Percentiles rank a stretch among this genome's conserved stretches.
Evolutionary conservation across 2,888 invertebrate species (phyloP).

Genomic region (Cephus nigrinus): DNA sequence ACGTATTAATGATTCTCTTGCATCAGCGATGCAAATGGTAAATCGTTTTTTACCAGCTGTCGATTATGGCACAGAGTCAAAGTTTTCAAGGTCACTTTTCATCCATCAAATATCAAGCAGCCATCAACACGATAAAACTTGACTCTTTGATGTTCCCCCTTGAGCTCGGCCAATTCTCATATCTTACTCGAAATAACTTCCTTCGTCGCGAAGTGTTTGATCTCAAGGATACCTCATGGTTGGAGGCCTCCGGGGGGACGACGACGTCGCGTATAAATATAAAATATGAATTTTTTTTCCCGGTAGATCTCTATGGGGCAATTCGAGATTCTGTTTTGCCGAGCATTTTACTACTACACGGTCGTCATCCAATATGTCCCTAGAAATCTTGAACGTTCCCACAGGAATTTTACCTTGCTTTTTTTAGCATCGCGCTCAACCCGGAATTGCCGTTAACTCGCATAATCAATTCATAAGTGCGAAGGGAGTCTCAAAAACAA

Average conservation of each 20-base stretch:
- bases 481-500: not conserved
- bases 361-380: not conserved
- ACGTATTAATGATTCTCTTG: not conserved
- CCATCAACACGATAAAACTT: slow-evolving; percentile 8
- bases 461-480: not conserved
- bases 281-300: not conserved
- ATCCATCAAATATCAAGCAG: slow-evolving; percentile 17
- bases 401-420: not conserved
- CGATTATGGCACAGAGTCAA: not conserved
- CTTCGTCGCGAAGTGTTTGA: slow-evolving; percentile 1
- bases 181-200: slow-evolving; percentile 19
- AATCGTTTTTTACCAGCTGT: not conserved
- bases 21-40: not conserved
- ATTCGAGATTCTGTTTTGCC: not conserved
- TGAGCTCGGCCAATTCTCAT: slow-evolving; percentile 11
- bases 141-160: slow-evolving; percentile 17
- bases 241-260: not conserved
- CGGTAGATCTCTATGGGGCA: not conserved
- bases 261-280: not conserved
- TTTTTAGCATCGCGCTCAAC: not conserved
- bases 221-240: not conserved
- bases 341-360: not conserved
- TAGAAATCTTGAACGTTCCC: not conserved
- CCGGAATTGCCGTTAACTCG: not conserved
- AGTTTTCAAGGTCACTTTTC: not conserved